A percentile compares a stretch with the other conserved stretches of the same genome.
Evolutionary conservation across 2,888 invertebrate genomes (phyloP).

Genomic region (Oligia strigilis): DNA sequence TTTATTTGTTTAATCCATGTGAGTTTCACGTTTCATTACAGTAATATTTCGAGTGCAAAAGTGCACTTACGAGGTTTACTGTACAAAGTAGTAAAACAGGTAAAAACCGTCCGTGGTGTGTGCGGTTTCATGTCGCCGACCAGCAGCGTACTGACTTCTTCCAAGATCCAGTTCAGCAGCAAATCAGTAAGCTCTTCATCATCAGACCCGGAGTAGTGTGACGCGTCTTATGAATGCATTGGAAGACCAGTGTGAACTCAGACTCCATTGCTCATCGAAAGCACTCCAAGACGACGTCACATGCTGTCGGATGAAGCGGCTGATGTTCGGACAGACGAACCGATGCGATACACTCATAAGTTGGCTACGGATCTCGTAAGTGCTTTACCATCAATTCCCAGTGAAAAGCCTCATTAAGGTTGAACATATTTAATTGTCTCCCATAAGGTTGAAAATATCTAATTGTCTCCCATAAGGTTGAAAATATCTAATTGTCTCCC

Average conservation of each 20-base stretch:
- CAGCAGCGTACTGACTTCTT: background rate
- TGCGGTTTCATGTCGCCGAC: background rate
- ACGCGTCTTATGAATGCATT: background rate
- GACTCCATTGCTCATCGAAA: background rate
- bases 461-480: background rate
- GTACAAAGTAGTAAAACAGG: background rate
- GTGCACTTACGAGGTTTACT: background rate
- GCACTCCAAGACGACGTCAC: background rate
- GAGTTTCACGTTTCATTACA: background rate
- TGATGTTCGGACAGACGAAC: background rate
- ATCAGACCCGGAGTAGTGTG: background rate
- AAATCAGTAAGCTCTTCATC: background rate
- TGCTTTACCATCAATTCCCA: background rate
- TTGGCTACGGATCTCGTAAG: background rate
- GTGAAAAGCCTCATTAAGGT: background rate
- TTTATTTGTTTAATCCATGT: background rate
- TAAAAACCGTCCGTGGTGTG: background rate
- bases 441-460: background rate
- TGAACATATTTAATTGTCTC: background rate
- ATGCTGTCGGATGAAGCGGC: background rate
- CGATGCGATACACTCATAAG: background rate
- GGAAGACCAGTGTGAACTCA: background rate
- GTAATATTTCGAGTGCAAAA: background rate
- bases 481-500: background rate
- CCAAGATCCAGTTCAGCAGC: background rate